These are phyloP conservation scores for Kuschelorhynchus macadamiae DNA, from an alignment of 2,888 invertebrate genomes.

Conservation along the genomic window DNA sequence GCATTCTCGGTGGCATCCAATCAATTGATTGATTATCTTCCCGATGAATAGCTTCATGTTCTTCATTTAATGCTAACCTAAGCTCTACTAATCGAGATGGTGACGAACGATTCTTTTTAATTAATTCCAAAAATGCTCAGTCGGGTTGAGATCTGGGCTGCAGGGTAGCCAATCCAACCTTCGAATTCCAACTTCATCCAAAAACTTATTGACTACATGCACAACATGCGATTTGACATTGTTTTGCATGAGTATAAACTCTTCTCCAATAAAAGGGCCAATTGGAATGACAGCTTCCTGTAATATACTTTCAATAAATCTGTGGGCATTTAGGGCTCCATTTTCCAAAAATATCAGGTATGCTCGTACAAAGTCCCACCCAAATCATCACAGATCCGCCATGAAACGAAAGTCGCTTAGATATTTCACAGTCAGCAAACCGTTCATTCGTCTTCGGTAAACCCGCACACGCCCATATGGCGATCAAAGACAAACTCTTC, in stretches of 20 bases:
- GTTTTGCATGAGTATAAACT: background rate
- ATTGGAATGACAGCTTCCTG: background rate
- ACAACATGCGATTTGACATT: background rate
- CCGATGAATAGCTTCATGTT: background rate
- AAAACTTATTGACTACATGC: background rate
- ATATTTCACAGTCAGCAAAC: background rate
- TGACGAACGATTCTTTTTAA: background rate
- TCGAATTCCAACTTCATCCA: background rate
- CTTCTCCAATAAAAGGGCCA: background rate
- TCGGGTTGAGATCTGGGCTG: background rate
- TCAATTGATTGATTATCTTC: background rate
- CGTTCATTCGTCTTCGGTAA: no score
- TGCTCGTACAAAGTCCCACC: background rate
- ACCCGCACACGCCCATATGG: background rate
- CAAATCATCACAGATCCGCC: slow-evolving; percentile 7
- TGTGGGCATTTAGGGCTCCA: background rate
- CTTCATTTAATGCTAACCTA: background rate
- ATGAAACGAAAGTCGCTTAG: background rate
- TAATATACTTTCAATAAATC: background rate
- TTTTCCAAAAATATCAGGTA: background rate
- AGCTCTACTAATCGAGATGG: background rate
- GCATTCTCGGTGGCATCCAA: background rate
- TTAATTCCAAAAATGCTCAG: background rate
- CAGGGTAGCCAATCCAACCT: background rate
- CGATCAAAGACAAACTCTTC: background rate